phyloP scores from a whole-genome alignment of 2,888 invertebrate species.

The Synergus gifuensis region DNA sequence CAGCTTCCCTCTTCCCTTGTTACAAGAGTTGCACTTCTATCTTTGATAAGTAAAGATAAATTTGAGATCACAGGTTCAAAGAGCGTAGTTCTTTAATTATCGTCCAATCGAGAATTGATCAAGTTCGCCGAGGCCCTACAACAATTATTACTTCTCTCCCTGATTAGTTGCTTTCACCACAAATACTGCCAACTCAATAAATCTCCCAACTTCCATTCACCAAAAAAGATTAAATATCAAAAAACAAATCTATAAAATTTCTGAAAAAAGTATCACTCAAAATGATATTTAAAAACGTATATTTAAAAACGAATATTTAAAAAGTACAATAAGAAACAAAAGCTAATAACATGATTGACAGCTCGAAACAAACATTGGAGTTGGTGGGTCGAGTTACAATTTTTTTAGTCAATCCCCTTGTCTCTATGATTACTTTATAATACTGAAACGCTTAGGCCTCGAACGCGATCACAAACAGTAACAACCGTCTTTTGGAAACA shows the following conservation, averaged over 20 bases:
- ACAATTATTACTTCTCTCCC: constrained; percentile 21
- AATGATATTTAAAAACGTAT: not conserved
- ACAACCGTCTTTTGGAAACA: constrained; percentile 8
- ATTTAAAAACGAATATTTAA: not conserved
- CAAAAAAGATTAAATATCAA: not conserved
- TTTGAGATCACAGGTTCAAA: constrained; percentile 59
- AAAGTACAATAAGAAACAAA: not conserved
- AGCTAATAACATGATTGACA: not conserved
- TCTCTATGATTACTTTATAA: constrained; percentile 30
- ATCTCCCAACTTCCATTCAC: not conserved
- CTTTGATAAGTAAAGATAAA: constrained; percentile 56
- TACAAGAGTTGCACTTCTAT: constrained; percentile 47
- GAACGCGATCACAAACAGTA: constrained; percentile 18
- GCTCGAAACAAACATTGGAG: not conserved
- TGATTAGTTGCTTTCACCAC: constrained; percentile 4
- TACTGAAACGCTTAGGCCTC: constrained; percentile 42
- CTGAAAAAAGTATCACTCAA: not conserved
- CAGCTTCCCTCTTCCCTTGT: not conserved
- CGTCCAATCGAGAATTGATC: not conserved
- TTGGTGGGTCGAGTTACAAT: constrained; percentile 1
- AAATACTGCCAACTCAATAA: constrained; percentile 16
- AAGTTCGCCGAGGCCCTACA: not conserved
- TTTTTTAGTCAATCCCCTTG: constrained; percentile 12
- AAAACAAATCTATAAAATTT: not conserved
- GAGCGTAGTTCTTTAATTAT: constrained; percentile 1